These are phyloP conservation scores for Oscheius onirici DNA, from an alignment of 2,888 invertebrate genomes.

Conservation along the genomic window DNA sequence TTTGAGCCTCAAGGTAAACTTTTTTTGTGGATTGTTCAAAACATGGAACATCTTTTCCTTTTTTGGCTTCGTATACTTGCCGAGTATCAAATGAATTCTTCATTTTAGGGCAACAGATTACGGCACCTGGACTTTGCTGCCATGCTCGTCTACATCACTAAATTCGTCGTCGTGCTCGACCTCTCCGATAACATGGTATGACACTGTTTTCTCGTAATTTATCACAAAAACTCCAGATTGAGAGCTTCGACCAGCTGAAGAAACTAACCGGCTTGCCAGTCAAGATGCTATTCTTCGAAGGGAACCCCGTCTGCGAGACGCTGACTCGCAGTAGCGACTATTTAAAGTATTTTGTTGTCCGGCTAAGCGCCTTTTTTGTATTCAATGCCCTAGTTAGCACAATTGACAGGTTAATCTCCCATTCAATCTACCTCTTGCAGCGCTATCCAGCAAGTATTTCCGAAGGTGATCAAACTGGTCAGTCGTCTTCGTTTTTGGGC, in stretches of 20 bases:
- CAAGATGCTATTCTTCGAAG: slow-evolving; percentile 63
- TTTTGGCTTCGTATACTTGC: no score
- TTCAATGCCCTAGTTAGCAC: no score
- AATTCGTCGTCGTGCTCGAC: slow-evolving; percentile 62
- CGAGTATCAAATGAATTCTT: no score
- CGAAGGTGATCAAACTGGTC: slow-evolving; percentile 59
- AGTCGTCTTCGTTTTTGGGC: slow-evolving; percentile 26
- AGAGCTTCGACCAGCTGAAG: slow-evolving; percentile 54
- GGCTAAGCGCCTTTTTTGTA: slow-evolving; percentile 25
- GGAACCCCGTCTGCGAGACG: slow-evolving; percentile 60
- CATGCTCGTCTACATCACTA: slow-evolving; percentile 57
- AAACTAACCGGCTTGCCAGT: slow-evolving; percentile 60
- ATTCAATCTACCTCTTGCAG: slow-evolving; percentile 45
- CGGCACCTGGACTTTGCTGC: slow-evolving; percentile 57
- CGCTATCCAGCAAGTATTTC: slow-evolving; percentile 62
- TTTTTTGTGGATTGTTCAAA: no score
- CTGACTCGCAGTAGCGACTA: slow-evolving; percentile 44
- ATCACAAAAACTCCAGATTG: slow-evolving; percentile 47
- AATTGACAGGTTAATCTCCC: background rate
- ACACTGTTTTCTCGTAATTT: background rate
- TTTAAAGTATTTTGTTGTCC: slow-evolving; percentile 38
- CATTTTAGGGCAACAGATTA: slow-evolving; percentile 60
- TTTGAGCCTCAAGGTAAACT: slow-evolving; percentile 61
- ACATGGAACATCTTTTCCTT: no score
- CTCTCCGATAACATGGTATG: slow-evolving; percentile 65